Percentiles rank a stretch among this genome's conserved stretches.
phyloP scores from a whole-genome alignment of 2,888 invertebrate species.

The Troilus luridus region DNA sequence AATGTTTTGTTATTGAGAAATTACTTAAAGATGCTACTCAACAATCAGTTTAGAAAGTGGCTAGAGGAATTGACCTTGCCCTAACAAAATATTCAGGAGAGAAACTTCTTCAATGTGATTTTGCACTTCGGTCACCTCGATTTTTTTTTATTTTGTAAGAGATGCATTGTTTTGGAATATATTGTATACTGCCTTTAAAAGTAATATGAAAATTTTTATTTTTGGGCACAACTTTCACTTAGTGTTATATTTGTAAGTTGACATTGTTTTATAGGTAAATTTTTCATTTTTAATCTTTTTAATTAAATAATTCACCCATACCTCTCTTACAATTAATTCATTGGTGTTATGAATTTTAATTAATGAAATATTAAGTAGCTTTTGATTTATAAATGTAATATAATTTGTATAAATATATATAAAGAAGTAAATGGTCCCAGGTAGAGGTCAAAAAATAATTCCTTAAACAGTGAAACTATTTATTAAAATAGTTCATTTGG shows the following conservation, averaged over 20 bases:
- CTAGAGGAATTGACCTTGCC: slow-evolving; percentile 8
- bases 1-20: slow-evolving; percentile 4
- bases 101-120: slow-evolving; percentile 4
- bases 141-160: not conserved
- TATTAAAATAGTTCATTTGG: no score
- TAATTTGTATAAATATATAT: no score
- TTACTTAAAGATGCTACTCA: slow-evolving; percentile 39
- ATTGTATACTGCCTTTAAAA: not conserved
- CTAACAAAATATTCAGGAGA: not conserved
- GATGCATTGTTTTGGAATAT: not conserved
- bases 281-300: no score
- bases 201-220: not conserved
- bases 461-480: no score
- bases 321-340: not conserved
- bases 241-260: not conserved
- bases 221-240: not conserved
- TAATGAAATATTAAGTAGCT: no score
- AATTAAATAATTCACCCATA: not conserved
- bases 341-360: no score
- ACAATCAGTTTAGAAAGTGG: slow-evolving; percentile 35
- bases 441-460: no score
- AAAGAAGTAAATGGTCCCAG: no score
- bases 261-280: no score
- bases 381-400: no score
- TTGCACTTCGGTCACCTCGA: slow-evolving; percentile 22